Conservation (phyloP, 2,797 vertebrate species). For the Sus cebifrons region DNA sequence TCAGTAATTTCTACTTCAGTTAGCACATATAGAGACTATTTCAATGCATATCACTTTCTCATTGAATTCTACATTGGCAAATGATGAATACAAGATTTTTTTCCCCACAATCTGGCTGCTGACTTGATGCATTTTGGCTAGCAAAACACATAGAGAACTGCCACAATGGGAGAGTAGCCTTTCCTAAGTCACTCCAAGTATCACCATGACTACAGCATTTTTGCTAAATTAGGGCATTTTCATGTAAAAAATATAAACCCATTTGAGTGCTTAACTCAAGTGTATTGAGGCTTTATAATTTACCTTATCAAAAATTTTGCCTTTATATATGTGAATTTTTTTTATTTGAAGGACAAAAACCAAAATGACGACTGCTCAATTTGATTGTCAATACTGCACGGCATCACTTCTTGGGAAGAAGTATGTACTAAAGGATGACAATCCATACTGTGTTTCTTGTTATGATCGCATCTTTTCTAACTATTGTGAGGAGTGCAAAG, state of each 20-base stretch:
- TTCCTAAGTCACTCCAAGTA: constrained; percentile 21
- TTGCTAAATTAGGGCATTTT: constrained; percentile 9
- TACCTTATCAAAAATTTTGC: background rate
- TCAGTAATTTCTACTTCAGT: constrained; percentile 48
- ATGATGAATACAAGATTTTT: constrained; percentile 60
- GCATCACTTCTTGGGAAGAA: constrained; percentile 96
- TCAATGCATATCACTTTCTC: constrained; percentile 17
- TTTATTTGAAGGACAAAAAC: constrained; percentile 70
- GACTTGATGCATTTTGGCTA: background rate
- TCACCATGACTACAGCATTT: background rate
- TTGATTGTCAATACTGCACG: constrained; percentile 97
- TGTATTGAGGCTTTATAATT: background rate
- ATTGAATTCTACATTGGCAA: background rate
- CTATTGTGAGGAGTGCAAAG: constrained; percentile 95
- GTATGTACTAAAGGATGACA: constrained; percentile 95
- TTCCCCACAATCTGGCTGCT: background rate
- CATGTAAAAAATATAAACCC: constrained; percentile 2
- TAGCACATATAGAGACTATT: background rate
- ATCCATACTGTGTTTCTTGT: constrained; percentile 95
- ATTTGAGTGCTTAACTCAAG: background rate
- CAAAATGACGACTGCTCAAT: constrained; percentile 92
- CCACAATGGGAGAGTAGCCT: constrained; percentile 17
- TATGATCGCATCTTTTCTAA: constrained; percentile 96
- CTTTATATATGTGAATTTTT: constrained; percentile 51
- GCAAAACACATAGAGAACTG: constrained; percentile 21